phyloP scores from a whole-genome alignment of 1,140 invertebrate genomes.

The Cylas formicarius region DNA sequence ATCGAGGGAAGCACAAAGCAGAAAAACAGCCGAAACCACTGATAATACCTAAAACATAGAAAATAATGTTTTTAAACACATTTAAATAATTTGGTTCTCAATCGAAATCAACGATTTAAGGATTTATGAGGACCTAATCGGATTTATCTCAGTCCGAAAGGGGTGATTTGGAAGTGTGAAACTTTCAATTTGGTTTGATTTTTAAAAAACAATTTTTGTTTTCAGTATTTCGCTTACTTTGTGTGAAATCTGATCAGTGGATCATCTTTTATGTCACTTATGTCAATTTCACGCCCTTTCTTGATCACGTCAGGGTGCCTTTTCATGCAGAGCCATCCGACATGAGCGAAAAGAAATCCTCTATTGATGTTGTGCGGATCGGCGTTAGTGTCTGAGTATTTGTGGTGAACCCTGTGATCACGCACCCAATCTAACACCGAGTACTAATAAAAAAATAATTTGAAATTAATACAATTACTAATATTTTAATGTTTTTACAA shows the following conservation, averaged over 20 bases:
- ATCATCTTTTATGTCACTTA: slow-evolving; percentile 56
- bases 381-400: slow-evolving; percentile 91
- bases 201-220: too few relatives aligned
- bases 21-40: slow-evolving; percentile 59
- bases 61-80: too few relatives aligned
- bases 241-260: slow-evolving; percentile 57
- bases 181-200: too few relatives aligned
- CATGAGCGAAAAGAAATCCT: slow-evolving; percentile 93
- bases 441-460: slow-evolving; percentile 46
- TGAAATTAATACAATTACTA: too few relatives aligned
- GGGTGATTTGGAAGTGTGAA: too few relatives aligned
- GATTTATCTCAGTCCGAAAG: too few relatives aligned
- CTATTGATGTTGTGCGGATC: slow-evolving; percentile 92
- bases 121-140: too few relatives aligned
- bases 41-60: slow-evolving; percentile 64
- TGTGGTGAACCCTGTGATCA: slow-evolving; percentile 94
- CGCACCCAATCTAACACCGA: slow-evolving; percentile 70
- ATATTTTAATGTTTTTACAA: too few relatives aligned
- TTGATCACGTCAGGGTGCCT: slow-evolving; percentile 60
- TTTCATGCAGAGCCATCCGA: slow-evolving; percentile 77
- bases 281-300: slow-evolving; percentile 56
- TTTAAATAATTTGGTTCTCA: too few relatives aligned
- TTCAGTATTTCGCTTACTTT: too few relatives aligned
- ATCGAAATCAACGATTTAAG: too few relatives aligned
- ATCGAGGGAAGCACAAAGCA: slow-evolving; percentile 62